Base-by-base conservation (phyloP, 2,113 vertebrate species). In the Perccottus glenii region DNA sequence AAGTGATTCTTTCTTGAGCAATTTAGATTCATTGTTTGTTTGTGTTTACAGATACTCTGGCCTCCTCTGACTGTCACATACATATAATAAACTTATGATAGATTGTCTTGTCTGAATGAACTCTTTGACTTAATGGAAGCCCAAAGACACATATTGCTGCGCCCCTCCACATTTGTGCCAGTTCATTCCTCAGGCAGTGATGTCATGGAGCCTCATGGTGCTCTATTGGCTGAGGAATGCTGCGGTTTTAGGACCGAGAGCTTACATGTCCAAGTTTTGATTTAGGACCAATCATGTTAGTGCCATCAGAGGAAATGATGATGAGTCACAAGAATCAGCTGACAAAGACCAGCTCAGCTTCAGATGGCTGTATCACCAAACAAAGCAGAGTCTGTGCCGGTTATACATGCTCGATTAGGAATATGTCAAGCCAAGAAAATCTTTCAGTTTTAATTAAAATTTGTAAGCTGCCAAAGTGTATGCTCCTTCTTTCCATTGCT, bases 101-200 rank as follows among this genome's bases (percentile, higher is more conserved):
- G 19, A 27, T 1, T 3, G 19, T 27, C 19, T 32, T 45, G 40
- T 61, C 63, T 56, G 50, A 76, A 68, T 67, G 60, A 67, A 49
- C 60, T 16, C 45, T 80, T 73, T 77, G 84, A 82, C 56, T 58
- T 14, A 67, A 62, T 60, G 55, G 66, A 33, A 52, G 33, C 53
- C 77, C 60, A 27, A 8, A 72, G 63, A n/a, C 75, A 51, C 63
- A 35, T 75, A 82, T 64, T 70, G 58, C 33, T 67, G 67, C 40
- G 73, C 84, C 77, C 69, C 77, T 87, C 70, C 78, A 77, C 56
- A 63, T 84, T 84, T 78, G 79, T 78, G 83, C 87, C 85, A 86
- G 67, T 78, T 88, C 89, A 91, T 91, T 89, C 91, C 89, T 88
- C 74, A 82, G 73, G 73, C 74, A 19, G 75, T 89, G 90, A 92